Evolutionary conservation across 2,888 invertebrate genomes (phyloP).

Genomic region (Clanis bilineata): DNA sequence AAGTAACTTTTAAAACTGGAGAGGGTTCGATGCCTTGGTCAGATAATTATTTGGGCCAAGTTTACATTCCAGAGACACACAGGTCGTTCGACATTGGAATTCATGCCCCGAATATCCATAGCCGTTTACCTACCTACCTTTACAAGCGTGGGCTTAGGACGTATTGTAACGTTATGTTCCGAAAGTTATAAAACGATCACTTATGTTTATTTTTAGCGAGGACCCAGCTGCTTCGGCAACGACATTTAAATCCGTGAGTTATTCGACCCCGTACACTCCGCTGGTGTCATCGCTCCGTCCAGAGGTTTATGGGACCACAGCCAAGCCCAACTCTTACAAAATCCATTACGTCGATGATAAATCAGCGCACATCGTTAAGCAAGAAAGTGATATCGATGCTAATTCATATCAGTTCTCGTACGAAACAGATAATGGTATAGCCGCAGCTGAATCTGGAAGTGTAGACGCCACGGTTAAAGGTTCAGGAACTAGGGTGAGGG

Average conservation of each 20-base stretch:
- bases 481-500: slow-evolving; percentile 83
- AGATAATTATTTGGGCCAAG: too few species aligned
- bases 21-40: too few species aligned
- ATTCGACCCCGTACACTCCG: slow-evolving; percentile 43
- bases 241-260: slow-evolving; percentile 43
- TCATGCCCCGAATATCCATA: too few species aligned
- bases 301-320: slow-evolving; percentile 27
- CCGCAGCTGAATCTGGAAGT: slow-evolving; percentile 84
- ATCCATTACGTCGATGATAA: slow-evolving; percentile 62
- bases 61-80: too few species aligned
- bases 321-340: slow-evolving; percentile 28
- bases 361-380: slow-evolving; percentile 79
- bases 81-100: too few species aligned
- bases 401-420: slow-evolving; percentile 84
- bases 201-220: slow-evolving; percentile 36
- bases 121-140: too few species aligned
- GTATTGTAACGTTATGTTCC: too few species aligned
- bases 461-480: slow-evolving; percentile 76
- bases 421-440: slow-evolving; percentile 85
- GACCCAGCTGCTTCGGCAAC: slow-evolving; percentile 42
- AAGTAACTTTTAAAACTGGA: too few species aligned
- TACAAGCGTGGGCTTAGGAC: too few species aligned
- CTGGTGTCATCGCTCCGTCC: slow-evolving; percentile 33
- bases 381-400: slow-evolving; percentile 71
- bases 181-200: not conserved